These are phyloP conservation scores for Muricea muricata DNA, from an alignment of 92 coral and sea anemone genomes.

Conservation along the genomic window DNA sequence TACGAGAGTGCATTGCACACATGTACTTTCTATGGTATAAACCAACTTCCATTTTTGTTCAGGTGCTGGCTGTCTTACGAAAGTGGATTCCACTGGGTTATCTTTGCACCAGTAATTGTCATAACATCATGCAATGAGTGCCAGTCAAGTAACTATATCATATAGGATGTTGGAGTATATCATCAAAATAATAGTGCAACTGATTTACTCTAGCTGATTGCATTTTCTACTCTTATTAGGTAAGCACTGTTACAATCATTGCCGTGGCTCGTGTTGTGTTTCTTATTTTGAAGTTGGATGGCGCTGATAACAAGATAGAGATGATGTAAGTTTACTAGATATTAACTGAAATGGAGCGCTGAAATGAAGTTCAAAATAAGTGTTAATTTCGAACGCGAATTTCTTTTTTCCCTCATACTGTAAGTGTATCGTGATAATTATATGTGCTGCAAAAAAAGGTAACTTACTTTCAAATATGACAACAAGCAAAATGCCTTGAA, in stretches of 20 bases:
- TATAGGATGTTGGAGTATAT: no score
- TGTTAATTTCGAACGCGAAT: no score
- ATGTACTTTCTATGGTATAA: no score
- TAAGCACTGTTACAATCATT: neutral
- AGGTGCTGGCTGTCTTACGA: conserved; percentile 89
- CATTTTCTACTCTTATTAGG: neutral
- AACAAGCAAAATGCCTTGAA: no score
- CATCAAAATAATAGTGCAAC: no score
- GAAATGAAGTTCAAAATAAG: no score
- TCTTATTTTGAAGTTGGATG: neutral
- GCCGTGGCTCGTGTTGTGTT: conserved; percentile 1
- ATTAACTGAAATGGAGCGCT: neutral
- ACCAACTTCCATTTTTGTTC: neutral
- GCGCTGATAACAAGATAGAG: neutral
- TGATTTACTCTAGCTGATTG: no score
- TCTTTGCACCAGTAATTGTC: conserved; percentile 80
- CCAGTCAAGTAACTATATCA: neutral
- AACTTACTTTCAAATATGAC: no score
- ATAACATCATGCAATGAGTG: conserved; percentile 76
- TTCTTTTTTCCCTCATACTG: no score
- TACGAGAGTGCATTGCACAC: no score
- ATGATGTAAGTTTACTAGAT: neutral
- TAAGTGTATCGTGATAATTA: no score
- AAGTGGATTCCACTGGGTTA: conserved; percentile 79
- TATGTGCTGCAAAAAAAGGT: no score